Evolutionary conservation across 2,888 invertebrate species (phyloP).

Genomic region (Pyrgus malvae): DNA sequence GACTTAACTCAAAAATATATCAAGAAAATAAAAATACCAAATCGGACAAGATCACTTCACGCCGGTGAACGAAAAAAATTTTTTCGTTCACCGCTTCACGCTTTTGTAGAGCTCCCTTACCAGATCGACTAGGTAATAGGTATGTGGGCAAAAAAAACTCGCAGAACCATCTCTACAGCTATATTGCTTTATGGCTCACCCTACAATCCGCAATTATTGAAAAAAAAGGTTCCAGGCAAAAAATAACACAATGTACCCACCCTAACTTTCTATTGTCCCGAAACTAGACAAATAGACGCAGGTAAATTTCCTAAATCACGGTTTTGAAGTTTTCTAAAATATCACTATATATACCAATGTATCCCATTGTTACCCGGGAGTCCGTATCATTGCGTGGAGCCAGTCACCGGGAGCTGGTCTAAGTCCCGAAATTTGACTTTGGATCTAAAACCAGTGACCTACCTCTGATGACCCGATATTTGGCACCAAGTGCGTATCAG

Average conservation of each 20-base stretch:
- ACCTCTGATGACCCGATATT: slow-evolving; percentile 60
- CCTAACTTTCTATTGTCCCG: slow-evolving; percentile 24
- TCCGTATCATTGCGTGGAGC: slow-evolving; percentile 73
- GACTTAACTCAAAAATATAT: too few species aligned
- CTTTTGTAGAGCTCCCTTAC: too few species aligned
- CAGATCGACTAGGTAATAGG: too few species aligned
- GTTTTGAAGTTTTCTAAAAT: slow-evolving; percentile 49
- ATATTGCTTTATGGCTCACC: neutral
- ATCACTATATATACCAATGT: slow-evolving; percentile 38
- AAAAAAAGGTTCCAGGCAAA: slow-evolving; percentile 11
- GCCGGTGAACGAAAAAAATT: too few species aligned
- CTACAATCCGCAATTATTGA: neutral
- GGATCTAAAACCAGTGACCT: slow-evolving; percentile 51
- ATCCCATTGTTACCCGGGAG: slow-evolving; percentile 42
- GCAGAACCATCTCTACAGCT: too few species aligned
- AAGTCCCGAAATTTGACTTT: slow-evolving; percentile 45
- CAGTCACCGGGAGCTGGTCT: slow-evolving; percentile 62
- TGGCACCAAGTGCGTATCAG: slow-evolving; percentile 69
- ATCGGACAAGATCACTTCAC: too few species aligned
- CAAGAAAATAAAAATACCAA: too few species aligned
- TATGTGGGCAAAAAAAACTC: too few species aligned
- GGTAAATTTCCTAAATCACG: slow-evolving; percentile 63
- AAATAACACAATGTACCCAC: slow-evolving; percentile 10
- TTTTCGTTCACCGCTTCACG: too few species aligned
- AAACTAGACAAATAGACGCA: slow-evolving; percentile 54